phyloP scores from a whole-genome alignment of 2,797 vertebrate species.

The Parotocinclus haroldoi region DNA sequence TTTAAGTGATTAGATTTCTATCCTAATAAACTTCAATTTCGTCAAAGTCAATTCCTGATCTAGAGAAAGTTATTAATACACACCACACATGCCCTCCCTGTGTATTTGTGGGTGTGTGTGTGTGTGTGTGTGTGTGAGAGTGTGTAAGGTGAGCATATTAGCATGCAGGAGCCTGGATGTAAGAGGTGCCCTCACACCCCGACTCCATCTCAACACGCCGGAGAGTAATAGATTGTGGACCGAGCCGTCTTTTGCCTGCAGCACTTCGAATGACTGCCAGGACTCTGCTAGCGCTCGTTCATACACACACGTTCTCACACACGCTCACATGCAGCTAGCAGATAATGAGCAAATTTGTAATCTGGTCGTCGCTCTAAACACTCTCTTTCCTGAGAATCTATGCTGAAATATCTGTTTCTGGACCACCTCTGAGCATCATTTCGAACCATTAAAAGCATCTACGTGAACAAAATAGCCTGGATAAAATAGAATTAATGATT shows the following conservation, averaged over 20 bases:
- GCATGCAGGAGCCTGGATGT: constrained; percentile 26
- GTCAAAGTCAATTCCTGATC: too few species aligned
- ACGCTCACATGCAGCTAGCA: not conserved
- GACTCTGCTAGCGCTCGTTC: not conserved
- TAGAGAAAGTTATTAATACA: too few species aligned
- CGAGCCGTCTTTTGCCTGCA: constrained; percentile 23
- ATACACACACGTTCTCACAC: constrained; percentile 19
- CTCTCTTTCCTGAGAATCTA: not conserved
- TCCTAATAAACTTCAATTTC: too few species aligned
- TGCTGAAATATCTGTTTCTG: too few species aligned
- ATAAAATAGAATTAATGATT: too few species aligned
- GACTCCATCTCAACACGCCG: constrained; percentile 22
- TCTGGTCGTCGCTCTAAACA: not conserved
- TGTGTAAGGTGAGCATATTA: constrained; percentile 20
- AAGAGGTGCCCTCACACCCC: constrained; percentile 26
- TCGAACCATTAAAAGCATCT: too few species aligned
- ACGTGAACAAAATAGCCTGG: too few species aligned
- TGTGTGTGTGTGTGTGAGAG: constrained; percentile 4
- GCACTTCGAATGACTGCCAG: constrained; percentile 14
- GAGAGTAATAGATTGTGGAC: constrained; percentile 29
- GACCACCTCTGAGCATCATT: too few species aligned
- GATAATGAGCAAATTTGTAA: not conserved
- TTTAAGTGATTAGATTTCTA: too few species aligned
- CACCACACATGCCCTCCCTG: too few species aligned
- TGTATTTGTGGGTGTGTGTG: constrained; percentile 2